phyloP scores from a whole-genome alignment of 2,888 invertebrate species.

The Melolontha melolontha region DNA sequence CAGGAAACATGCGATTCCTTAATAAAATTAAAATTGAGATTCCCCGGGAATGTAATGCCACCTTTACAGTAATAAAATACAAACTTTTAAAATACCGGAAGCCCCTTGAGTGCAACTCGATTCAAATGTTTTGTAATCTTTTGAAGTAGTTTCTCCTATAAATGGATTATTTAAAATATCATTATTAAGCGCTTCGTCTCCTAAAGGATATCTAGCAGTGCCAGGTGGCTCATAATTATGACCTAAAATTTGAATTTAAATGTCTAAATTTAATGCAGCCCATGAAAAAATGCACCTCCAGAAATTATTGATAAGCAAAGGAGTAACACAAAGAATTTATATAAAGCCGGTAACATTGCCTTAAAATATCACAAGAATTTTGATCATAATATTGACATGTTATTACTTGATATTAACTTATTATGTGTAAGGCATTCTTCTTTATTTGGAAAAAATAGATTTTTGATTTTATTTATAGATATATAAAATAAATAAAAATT shows the following conservation, averaged over 20 bases:
- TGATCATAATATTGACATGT: conserved; percentile 27
- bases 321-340: conserved; percentile 22
- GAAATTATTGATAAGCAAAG: conserved; percentile 6
- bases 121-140: conserved; percentile 32
- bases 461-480: not conserved
- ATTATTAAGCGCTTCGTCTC: conserved; percentile 49
- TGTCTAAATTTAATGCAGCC: not conserved
- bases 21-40: conserved; percentile 26
- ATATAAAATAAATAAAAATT: too few species aligned
- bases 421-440: too few species aligned
- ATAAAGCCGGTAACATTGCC: conserved; percentile 21
- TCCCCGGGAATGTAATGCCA: conserved; percentile 31
- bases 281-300: not conserved
- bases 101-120: conserved; percentile 19
- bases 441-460: not conserved
- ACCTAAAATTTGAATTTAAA: conserved; percentile 15
- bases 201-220: conserved; percentile 47
- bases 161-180: conserved; percentile 42
- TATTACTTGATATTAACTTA: conserved; percentile 25
- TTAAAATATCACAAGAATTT: conserved; percentile 25
- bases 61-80: conserved; percentile 11
- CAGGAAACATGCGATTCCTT: conserved; percentile 44
- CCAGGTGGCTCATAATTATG: conserved; percentile 48
- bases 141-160: conserved; percentile 33
- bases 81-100: conserved; percentile 31